Evolutionary conservation across 2,797 vertebrate species (phyloP), one percentile per base, ranked within the genome.

Genomic region (Yasuhikotakia modesta): DNA sequence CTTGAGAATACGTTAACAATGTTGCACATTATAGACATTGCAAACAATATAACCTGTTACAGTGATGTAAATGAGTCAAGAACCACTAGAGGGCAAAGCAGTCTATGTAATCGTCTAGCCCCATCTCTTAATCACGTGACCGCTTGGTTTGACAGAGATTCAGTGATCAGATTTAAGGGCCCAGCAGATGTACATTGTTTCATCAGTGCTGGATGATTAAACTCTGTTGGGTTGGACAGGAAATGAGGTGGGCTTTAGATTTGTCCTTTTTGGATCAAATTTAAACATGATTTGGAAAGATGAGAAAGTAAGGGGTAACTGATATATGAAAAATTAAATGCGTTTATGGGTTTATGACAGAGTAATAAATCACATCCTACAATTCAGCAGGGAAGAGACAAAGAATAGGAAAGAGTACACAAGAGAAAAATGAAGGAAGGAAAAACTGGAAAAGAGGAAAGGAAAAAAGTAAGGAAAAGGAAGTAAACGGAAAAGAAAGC

Each of bases 31-130:
- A 17, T 14, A 5, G 12, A 7, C 27, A n/a, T 17, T 35, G 11
- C 17, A 55, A 55, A 52, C 32, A 21, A 3, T 5, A 60, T 32
- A 8, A 17, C 24, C 27, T 27, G 19, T 19, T 39, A 39, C n/a
- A 60, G 12, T 39, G 24, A 1, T n/a, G 52, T 39, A 52, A 65
- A 14, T 4, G 10, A 17, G 70, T 46, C n/a, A 61, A 70, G 11
- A 50, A 11, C 83, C 83, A 84, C 83, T 84, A 84, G 83, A 84
- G 68, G 83, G 83, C 83, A 82, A 71, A 68, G 64, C n/a, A 53
- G 70, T 61, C 76, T 77, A 24, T 48, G n/a, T 16, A 72, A 64
- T 6, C 63, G 17, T 55, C 12, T 30, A 21, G 10, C 16, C 39
- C n/a, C 39, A 30, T 7, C 19, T 32, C 12, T 17, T 17, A 4